Conservation (phyloP, 2,797 vertebrate genomes). For the Toxotes lorentzi region DNA sequence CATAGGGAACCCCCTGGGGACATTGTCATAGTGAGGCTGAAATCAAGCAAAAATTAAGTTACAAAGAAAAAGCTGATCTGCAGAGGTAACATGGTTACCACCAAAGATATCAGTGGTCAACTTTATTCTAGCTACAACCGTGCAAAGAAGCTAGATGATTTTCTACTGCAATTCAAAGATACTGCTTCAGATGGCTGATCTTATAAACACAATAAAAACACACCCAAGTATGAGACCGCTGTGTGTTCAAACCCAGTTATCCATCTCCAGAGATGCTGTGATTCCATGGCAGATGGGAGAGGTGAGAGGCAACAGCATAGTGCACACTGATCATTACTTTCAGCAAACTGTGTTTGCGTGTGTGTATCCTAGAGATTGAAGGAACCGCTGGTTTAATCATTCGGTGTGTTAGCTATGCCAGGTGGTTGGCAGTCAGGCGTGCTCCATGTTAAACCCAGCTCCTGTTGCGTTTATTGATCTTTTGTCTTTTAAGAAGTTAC, state of each 20-base stretch:
- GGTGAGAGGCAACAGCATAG: slow-evolving; percentile 61
- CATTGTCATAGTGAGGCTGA: background rate
- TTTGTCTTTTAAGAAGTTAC: slow-evolving; percentile 56
- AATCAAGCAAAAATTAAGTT: slow-evolving; percentile 21
- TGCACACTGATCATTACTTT: slow-evolving; percentile 65
- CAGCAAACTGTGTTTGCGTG: slow-evolving; percentile 53
- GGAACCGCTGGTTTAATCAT: slow-evolving; percentile 60
- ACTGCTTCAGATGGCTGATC: slow-evolving; percentile 47
- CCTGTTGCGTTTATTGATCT: slow-evolving; percentile 71
- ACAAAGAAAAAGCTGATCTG: slow-evolving; percentile 10
- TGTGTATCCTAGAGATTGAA: slow-evolving; percentile 44
- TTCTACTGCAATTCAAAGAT: slow-evolving; percentile 43
- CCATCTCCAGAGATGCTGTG: slow-evolving; percentile 65
- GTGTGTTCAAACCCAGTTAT: slow-evolving; percentile 70
- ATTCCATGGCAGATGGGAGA: slow-evolving; percentile 72
- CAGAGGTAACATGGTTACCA: slow-evolving; percentile 18
- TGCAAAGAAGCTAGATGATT: slow-evolving; percentile 23
- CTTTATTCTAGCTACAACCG: background rate
- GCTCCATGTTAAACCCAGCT: slow-evolving; percentile 65
- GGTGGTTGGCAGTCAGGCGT: slow-evolving; percentile 68
- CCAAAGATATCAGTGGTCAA: background rate
- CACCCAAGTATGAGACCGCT: slow-evolving; percentile 35
- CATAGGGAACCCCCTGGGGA: background rate
- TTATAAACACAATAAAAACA: slow-evolving; percentile 68
- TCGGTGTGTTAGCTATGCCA: slow-evolving; percentile 66